Conservation (phyloP, 2,888 invertebrate species). For the Tinea trinotella region DNA sequence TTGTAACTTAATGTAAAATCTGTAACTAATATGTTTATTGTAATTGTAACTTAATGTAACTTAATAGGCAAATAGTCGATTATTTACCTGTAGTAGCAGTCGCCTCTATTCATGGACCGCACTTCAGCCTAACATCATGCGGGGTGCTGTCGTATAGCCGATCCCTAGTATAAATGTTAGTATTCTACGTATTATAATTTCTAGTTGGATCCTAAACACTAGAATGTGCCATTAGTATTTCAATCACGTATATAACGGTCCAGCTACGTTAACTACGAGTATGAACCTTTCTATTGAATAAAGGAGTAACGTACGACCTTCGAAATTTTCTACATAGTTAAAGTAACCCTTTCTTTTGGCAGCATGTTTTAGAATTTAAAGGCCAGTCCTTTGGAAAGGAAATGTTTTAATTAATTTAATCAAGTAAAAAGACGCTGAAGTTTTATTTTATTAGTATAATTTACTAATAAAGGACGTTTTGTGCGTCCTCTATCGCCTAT, state of each 20-base stretch:
- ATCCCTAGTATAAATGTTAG: no score
- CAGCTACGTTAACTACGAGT: background rate
- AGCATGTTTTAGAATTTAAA: conserved; percentile 1
- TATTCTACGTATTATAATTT: no score
- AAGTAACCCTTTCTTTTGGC: conserved; percentile 3
- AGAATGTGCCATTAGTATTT: background rate
- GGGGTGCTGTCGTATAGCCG: no score
- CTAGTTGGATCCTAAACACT: background rate
- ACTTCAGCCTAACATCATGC: no score
- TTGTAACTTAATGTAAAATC: no score
- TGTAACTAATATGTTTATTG: no score
- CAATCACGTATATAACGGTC: conserved; percentile 7
- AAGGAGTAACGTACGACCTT: conserved; percentile 10
- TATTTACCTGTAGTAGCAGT: no score
- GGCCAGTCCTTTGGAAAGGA: conserved; percentile 1
- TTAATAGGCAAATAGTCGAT: no score
- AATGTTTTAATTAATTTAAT: conserved; percentile 20
- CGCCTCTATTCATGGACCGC: no score
- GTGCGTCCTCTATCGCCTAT: no score
- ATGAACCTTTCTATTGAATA: conserved; percentile 6
- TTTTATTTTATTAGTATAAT: conserved; percentile 15
- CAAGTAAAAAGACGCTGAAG: background rate
- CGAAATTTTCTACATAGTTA: conserved; percentile 11
- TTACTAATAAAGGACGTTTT: no score
- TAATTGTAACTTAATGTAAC: no score